A percentile compares a stretch with the other conserved stretches of the same genome.
These are phyloP conservation scores for Sinelater perroti DNA, from an alignment of 2,888 invertebrate genomes.

Conservation along the genomic window DNA sequence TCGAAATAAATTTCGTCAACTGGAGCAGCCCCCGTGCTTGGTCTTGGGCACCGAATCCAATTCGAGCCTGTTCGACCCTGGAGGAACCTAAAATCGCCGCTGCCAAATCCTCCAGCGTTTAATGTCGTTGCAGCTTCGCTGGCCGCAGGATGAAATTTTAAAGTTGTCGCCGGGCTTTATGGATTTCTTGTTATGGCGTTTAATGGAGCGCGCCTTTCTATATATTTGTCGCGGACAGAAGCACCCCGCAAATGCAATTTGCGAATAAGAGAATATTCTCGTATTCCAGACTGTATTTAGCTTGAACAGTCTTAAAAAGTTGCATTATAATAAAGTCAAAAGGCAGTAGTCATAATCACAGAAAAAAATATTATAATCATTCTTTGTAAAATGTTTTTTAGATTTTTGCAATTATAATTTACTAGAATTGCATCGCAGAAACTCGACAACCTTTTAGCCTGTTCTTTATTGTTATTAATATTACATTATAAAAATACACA, in stretches of 20 bases:
- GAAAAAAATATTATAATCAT: too few species aligned
- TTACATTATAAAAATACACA: too few species aligned
- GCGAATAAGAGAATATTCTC: constrained; percentile 27
- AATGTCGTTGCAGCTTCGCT: neutral
- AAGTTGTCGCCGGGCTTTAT: constrained; percentile 26
- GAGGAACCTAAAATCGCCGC: neutral
- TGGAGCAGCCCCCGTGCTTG: neutral
- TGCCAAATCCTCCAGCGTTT: neutral
- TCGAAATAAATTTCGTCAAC: constrained; percentile 1
- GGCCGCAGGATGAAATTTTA: constrained; percentile 21
- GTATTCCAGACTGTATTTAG: too few species aligned
- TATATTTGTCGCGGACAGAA: constrained; percentile 32
- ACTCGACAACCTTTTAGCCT: too few species aligned
- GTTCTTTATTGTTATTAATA: too few species aligned
- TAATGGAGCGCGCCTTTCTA: constrained; percentile 30
- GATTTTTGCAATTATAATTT: too few species aligned
- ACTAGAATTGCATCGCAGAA: too few species aligned
- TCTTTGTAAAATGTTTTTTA: too few species aligned
- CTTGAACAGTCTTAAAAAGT: too few species aligned
- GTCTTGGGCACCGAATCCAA: neutral
- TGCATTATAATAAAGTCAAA: too few species aligned
- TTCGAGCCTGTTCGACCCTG: neutral
- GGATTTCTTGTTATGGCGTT: constrained; percentile 32
- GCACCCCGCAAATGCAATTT: constrained; percentile 29
- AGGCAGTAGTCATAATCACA: too few species aligned